phyloP scores from a whole-genome alignment of 1,140 invertebrate species.

The Pentalonia nigronervosa region DNA sequence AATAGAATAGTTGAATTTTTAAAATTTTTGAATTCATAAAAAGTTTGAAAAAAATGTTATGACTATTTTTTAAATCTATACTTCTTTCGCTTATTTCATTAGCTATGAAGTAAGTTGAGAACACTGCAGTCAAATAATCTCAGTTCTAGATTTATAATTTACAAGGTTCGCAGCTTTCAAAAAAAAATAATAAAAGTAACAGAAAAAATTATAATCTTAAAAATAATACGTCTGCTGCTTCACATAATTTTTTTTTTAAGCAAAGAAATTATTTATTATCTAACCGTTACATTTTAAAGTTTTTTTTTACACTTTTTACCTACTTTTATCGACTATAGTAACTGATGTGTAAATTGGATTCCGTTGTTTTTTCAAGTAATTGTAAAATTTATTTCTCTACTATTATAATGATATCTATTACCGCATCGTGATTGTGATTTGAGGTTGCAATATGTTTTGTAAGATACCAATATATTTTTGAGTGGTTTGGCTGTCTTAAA shows the following conservation, averaged over 20 bases:
- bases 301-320: background rate
- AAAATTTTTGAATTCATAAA: background rate
- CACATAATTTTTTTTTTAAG: background rate
- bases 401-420: too few species aligned
- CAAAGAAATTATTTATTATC: background rate
- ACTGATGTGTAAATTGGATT: too few species aligned
- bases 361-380: too few species aligned
- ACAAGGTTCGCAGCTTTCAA: background rate
- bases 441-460: too few species aligned
- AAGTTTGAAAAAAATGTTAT: too few species aligned
- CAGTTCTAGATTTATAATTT: background rate
- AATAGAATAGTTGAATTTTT: background rate
- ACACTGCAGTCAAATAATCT: background rate
- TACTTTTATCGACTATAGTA: background rate
- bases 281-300: background rate
- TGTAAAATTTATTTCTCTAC: too few species aligned
- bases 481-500: background rate
- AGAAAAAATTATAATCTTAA: background rate
- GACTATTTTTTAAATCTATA: too few species aligned
- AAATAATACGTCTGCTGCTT: background rate
- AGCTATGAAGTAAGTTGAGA: background rate
- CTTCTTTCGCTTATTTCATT: background rate
- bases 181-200: too few species aligned
- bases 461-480: too few species aligned
- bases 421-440: too few species aligned